Evolutionary conservation across 2,888 invertebrate species (phyloP).

Genomic region (Dione juno): DNA sequence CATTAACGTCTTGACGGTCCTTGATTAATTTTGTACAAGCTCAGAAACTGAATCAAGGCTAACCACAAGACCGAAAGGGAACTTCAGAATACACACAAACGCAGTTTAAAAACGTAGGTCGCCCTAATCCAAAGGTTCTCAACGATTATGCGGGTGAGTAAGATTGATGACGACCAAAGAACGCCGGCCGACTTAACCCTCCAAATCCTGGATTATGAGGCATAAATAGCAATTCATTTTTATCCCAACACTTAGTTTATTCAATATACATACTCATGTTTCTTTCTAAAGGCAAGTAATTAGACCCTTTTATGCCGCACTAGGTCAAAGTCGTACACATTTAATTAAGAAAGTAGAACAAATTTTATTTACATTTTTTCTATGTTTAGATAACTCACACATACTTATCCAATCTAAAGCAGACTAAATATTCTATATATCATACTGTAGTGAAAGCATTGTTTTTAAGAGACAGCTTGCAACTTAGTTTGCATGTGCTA

Average conservation of each 20-base stretch:
- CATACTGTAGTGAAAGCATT: too few species aligned
- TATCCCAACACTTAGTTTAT: slow-evolving; percentile 50
- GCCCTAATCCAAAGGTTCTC: slow-evolving; percentile 71
- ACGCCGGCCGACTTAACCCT: slow-evolving; percentile 62
- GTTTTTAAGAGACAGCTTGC: too few species aligned
- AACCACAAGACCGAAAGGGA: slow-evolving; percentile 24
- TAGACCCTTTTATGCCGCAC: background rate
- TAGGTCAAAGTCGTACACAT: background rate
- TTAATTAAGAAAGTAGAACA: too few species aligned
- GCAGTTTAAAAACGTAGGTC: slow-evolving; percentile 68
- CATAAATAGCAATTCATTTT: slow-evolving; percentile 70
- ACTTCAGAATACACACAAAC: slow-evolving; percentile 28
- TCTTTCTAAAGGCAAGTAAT: background rate
- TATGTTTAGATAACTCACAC: too few species aligned
- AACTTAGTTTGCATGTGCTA: too few species aligned
- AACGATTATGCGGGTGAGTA: slow-evolving; percentile 79
- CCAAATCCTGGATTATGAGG: slow-evolving; percentile 72
- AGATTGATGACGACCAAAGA: slow-evolving; percentile 74
- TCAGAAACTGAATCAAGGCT: slow-evolving; percentile 17
- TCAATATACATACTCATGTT: slow-evolving; percentile 34
- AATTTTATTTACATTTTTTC: background rate
- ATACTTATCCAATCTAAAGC: too few species aligned
- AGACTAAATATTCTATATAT: background rate
- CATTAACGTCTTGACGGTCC: slow-evolving; percentile 10
- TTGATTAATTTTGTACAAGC: slow-evolving; percentile 22